Percentiles rank a stretch among this genome's conserved stretches.
phyloP scores from a whole-genome alignment of 2,113 vertebrate species.

The Bufo bufo region DNA sequence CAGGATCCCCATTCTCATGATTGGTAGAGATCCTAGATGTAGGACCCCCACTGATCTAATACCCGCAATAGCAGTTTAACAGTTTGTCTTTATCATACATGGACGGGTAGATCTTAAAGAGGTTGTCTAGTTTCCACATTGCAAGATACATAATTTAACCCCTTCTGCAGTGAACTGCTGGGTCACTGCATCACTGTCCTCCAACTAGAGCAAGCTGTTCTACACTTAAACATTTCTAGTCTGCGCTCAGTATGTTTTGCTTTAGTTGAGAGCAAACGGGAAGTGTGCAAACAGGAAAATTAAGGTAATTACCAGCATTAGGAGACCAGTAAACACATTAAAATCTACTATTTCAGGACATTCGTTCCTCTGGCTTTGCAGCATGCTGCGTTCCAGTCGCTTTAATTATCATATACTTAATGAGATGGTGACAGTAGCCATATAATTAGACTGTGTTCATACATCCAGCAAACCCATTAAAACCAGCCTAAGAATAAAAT shows the following conservation, averaged over 20 bases:
- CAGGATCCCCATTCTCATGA: too few relatives aligned
- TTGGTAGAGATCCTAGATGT: too few relatives aligned
- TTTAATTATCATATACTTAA: conserved; percentile 33
- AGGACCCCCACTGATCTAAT: too few relatives aligned
- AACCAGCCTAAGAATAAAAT: background rate
- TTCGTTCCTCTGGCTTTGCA: background rate
- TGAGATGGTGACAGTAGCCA: background rate
- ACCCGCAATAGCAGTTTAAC: too few relatives aligned
- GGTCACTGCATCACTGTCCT: background rate
- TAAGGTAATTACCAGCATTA: conserved; percentile 5
- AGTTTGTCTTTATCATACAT: too few relatives aligned
- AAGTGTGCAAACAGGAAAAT: conserved; percentile 9
- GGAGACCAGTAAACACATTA: background rate
- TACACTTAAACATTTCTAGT: background rate
- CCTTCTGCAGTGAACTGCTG: too few relatives aligned
- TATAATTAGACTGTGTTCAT: conserved; percentile 1
- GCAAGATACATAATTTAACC: too few relatives aligned
- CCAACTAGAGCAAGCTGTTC: background rate
- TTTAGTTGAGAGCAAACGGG: background rate
- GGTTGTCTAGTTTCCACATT: too few relatives aligned
- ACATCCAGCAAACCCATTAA: conserved; percentile 9
- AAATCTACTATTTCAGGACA: background rate
- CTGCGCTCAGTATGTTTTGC: background rate
- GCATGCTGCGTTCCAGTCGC: background rate
- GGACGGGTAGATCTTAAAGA: too few relatives aligned